Percentiles rank a stretch among this genome's conserved stretches.
phyloP scores from a whole-genome alignment of 2,888 invertebrate species.

The Idaea biselata region DNA sequence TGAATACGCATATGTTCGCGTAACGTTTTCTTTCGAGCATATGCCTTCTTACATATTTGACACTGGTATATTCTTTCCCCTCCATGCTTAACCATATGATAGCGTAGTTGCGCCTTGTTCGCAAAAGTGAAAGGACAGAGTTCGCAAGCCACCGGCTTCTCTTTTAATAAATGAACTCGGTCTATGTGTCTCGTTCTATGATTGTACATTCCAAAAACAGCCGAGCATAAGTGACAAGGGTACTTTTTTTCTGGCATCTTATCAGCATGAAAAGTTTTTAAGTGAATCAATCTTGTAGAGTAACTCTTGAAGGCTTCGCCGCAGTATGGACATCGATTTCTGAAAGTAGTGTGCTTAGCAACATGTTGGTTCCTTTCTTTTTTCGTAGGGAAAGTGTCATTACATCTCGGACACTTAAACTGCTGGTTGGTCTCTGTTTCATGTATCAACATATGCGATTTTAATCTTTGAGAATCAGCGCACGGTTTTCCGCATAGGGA shows the following conservation, averaged over 20 bases:
- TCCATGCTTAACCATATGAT: conserved; percentile 57
- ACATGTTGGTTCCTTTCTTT: conserved; percentile 5
- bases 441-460: conserved; percentile 50
- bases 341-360: not conserved
- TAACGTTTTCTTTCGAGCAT: conserved; percentile 54
- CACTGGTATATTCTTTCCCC: conserved; percentile 60
- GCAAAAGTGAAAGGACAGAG: conserved; percentile 54
- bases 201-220: conserved; percentile 59
- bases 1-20: conserved; percentile 67
- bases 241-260: conserved; percentile 48
- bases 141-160: conserved; percentile 52
- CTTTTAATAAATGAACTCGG: conserved; percentile 55
- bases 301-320: conserved; percentile 55
- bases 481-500: conserved; percentile 66
- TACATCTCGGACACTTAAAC: conserved; percentile 44
- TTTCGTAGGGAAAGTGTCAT: conserved; percentile 32
- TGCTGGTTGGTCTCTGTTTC: conserved; percentile 47
- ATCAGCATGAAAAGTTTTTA: conserved; percentile 51
- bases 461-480: conserved; percentile 46
- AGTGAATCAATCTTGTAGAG: conserved; percentile 48
- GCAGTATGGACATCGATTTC: conserved; percentile 50
- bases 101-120: conserved; percentile 48
- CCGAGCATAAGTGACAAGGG: conserved; percentile 58
- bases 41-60: conserved; percentile 67
- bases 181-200: conserved; percentile 59